Conservation (phyloP, 1,140 invertebrate species). For the Drosophila saltans region DNA sequence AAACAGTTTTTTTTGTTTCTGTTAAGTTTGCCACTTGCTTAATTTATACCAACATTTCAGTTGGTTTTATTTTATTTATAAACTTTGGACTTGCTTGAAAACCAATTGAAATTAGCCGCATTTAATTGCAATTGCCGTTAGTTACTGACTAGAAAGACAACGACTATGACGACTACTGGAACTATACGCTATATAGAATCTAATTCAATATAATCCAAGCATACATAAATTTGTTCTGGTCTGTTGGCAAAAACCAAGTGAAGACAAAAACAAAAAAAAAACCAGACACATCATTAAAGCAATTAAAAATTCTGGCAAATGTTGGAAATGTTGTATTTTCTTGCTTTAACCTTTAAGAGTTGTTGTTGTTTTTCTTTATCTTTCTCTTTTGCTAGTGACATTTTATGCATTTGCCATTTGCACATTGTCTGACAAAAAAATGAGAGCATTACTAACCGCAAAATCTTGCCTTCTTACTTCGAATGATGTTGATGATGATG, state of each 20-base stretch:
- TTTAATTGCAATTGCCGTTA: constrained; percentile 67
- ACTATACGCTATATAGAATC: constrained; percentile 40
- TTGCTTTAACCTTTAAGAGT: background rate
- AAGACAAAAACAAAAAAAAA: constrained; percentile 16
- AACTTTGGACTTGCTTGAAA: constrained; percentile 37
- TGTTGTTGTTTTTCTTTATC: background rate
- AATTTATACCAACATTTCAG: constrained; percentile 29
- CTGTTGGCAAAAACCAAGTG: constrained; percentile 62
- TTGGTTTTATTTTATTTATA: constrained; percentile 26
- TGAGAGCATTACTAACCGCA: constrained; percentile 28
- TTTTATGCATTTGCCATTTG: constrained; percentile 20
- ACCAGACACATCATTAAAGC: constrained; percentile 48
- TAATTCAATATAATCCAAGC: constrained; percentile 35
- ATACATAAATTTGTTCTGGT: constrained; percentile 78
- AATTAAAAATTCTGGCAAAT: constrained; percentile 56
- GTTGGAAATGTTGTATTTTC: constrained; percentile 28
- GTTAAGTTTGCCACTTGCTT: constrained; percentile 40
- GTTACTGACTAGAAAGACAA: background rate
- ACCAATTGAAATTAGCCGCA: constrained; percentile 63
- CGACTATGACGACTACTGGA: constrained; percentile 14
- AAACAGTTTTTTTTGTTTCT: background rate
- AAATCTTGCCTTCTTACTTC: constrained; percentile 7
- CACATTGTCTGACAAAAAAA: constrained; percentile 2
- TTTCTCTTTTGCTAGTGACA: background rate
- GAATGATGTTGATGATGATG: constrained; percentile 1